These are phyloP conservation scores for Rhimphoctona megacephalus DNA, from an alignment of 2,888 invertebrate species.

Conservation along the genomic window DNA sequence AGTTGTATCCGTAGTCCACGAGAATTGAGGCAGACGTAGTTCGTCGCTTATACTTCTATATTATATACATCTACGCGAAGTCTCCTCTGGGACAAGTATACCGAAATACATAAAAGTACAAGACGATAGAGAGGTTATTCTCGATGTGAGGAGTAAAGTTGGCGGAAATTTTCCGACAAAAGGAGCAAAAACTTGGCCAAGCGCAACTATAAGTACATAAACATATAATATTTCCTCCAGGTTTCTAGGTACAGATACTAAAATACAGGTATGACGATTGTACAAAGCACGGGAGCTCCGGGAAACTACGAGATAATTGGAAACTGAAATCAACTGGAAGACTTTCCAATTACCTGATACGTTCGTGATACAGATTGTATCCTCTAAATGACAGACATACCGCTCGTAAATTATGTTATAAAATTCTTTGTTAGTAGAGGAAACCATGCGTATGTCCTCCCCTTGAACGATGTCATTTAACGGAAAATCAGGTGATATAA, in stretches of 20 bases:
- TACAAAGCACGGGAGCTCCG: conserved; percentile 41
- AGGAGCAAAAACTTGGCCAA: conserved; percentile 49
- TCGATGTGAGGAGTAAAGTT: conserved; percentile 51
- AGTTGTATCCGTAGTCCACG: conserved; percentile 56
- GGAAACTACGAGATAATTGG: conserved; percentile 52
- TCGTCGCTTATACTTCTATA: conserved; percentile 19
- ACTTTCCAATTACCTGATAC: conserved; percentile 18
- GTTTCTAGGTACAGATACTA: conserved; percentile 6
- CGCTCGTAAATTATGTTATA: conserved; percentile 16
- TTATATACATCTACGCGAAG: not conserved
- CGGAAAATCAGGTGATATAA: not conserved
- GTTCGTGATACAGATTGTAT: conserved; percentile 2
- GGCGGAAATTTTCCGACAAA: conserved; percentile 60
- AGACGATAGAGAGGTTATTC: conserved; percentile 30
- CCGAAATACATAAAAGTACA: conserved; percentile 41
- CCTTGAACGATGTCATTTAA: not conserved
- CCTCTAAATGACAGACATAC: conserved; percentile 10
- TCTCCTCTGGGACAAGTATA: conserved; percentile 30
- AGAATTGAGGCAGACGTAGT: conserved; percentile 29
- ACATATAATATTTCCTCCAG: conserved; percentile 9
- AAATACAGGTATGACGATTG: conserved; percentile 4
- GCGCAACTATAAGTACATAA: conserved; percentile 33
- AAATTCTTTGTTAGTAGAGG: not conserved
- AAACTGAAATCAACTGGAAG: conserved; percentile 57
- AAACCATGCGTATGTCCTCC: not conserved